Evolutionary conservation across 2,888 invertebrate genomes (phyloP).

Genomic region (Drosophila greeni): DNA sequence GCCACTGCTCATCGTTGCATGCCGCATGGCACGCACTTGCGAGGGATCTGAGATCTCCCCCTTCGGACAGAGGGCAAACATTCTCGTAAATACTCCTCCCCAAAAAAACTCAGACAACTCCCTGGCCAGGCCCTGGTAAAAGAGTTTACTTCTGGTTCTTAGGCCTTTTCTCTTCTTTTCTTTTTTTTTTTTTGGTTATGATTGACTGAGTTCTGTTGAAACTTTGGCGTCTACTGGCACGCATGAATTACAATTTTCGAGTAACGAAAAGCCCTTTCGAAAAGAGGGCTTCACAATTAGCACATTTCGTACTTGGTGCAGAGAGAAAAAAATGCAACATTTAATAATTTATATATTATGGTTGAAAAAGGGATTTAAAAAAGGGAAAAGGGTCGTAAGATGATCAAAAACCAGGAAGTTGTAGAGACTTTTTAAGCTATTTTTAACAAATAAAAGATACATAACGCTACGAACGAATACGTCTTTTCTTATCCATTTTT

Average conservation of each 20-base stretch:
- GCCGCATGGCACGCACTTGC: conserved; percentile 59
- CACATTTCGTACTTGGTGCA: conserved; percentile 57
- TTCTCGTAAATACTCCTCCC: conserved; percentile 11
- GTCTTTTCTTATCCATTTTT: not conserved
- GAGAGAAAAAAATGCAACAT: not conserved
- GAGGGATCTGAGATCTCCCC: conserved; percentile 30
- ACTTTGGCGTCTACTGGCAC: conserved; percentile 71
- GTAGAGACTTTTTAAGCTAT: not conserved
- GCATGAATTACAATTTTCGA: conserved; percentile 71
- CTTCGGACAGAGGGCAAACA: conserved; percentile 33
- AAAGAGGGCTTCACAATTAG: conserved; percentile 57
- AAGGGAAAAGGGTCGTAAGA: not conserved
- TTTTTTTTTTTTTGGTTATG: conserved; percentile 62
- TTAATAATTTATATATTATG: not conserved
- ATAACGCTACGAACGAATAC: not conserved
- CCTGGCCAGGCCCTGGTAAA: conserved; percentile 12
- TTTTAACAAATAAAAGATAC: not conserved
- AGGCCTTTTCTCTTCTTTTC: conserved; percentile 49
- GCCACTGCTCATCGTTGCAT: conserved; percentile 56
- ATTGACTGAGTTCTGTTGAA: conserved; percentile 74
- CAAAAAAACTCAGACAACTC: conserved; percentile 26
- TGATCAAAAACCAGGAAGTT: not conserved
- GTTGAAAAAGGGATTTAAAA: not conserved
- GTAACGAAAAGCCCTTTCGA: conserved; percentile 57
- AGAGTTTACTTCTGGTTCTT: conserved; percentile 23